Evolutionary conservation across 2,797 vertebrate genomes (phyloP).

Genomic region (Streptopelia turtur): DNA sequence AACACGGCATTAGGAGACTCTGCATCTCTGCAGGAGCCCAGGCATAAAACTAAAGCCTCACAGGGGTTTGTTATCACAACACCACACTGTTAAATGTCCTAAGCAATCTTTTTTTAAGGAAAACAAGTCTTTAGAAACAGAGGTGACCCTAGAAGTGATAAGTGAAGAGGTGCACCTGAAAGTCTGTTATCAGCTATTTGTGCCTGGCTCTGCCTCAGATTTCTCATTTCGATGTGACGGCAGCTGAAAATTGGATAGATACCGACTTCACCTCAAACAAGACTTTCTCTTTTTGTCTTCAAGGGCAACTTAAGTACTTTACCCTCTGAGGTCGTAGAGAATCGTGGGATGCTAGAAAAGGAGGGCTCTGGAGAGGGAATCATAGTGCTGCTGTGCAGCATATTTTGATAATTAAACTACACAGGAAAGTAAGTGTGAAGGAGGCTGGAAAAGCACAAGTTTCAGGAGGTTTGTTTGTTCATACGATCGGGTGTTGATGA

Average conservation of each 20-base stretch:
- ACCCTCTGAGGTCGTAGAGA: slow-evolving; percentile 45
- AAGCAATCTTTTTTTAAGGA: slow-evolving; percentile 76
- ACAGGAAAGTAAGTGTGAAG: not conserved
- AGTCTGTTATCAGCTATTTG: slow-evolving; percentile 79
- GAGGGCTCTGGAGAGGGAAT: not conserved
- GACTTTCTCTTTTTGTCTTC: slow-evolving; percentile 72
- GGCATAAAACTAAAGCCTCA: slow-evolving; percentile 7
- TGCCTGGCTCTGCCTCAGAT: slow-evolving; percentile 78
- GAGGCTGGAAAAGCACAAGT: not conserved
- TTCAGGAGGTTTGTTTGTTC: not conserved
- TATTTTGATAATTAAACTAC: slow-evolving; percentile 15
- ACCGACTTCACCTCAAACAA: slow-evolving; percentile 73
- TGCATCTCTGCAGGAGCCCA: not conserved
- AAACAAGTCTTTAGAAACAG: slow-evolving; percentile 80
- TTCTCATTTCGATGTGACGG: slow-evolving; percentile 82
- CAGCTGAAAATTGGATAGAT: slow-evolving; percentile 80
- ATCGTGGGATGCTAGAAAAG: slow-evolving; percentile 5
- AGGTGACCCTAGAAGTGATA: slow-evolving; percentile 80
- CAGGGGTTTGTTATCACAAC: slow-evolving; percentile 61
- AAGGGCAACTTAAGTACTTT: slow-evolving; percentile 70
- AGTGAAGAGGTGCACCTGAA: slow-evolving; percentile 79
- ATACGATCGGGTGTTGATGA: not conserved
- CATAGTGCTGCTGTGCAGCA: not conserved
- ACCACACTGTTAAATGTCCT: slow-evolving; percentile 67
- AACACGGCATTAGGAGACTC: not conserved